phyloP scores from a whole-genome alignment of 2,888 invertebrate genomes.

The Caenorhabditis angaria region DNA sequence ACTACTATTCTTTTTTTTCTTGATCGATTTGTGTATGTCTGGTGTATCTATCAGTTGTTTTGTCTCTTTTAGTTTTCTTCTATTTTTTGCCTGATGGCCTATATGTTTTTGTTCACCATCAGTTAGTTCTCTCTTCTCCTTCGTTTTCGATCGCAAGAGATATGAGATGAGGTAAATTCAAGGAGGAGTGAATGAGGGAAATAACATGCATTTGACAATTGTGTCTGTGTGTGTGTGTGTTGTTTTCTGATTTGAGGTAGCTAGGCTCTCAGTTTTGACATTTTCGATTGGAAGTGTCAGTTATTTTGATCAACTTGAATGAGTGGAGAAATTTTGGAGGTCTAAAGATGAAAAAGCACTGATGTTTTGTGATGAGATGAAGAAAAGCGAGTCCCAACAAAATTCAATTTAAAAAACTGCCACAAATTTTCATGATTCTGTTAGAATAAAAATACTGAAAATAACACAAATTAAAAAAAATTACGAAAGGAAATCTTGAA shows the following conservation, averaged over 20 bases:
- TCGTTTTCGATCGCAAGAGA: not conserved
- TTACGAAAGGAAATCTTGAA: no score
- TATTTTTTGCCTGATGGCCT: constrained; percentile 1
- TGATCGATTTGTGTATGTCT: not conserved
- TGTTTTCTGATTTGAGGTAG: constrained; percentile 4
- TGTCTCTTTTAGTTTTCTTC: no score
- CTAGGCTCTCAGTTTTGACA: not conserved
- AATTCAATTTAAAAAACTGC: no score
- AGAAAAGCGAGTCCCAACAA: no score
- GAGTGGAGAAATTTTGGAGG: no score
- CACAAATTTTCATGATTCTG: no score
- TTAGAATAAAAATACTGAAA: no score
- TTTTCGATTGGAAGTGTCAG: not conserved
- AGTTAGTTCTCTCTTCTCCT: not conserved
- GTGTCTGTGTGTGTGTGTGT: no score
- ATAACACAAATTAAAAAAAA: no score
- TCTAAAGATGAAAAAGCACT: no score
- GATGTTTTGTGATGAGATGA: no score
- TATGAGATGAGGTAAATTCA: not conserved
- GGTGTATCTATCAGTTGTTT: constrained; percentile 4
- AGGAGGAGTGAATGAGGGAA: not conserved
- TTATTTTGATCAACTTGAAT: not conserved
- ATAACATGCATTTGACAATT: not conserved
- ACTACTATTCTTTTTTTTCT: constrained; percentile 1
- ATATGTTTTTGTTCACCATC: constrained; percentile 1